Percentiles rank a stretch among this genome's conserved stretches.
Evolutionary conservation across 1,140 invertebrate species (phyloP).

Genomic region (Oryzaephilus surinamensis): DNA sequence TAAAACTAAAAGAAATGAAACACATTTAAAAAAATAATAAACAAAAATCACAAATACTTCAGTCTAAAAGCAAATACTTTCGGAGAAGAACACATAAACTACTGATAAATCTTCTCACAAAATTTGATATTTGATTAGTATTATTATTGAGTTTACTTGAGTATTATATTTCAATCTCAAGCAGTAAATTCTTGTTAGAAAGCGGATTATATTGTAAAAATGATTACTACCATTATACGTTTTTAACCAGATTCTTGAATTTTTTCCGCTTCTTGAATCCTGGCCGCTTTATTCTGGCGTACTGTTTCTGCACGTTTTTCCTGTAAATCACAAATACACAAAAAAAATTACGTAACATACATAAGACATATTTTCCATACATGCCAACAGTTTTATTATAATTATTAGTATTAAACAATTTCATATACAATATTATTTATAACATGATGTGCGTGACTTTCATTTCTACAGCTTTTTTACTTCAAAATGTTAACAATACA

Average conservation of each 20-base stretch:
- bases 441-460: no score
- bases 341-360: neutral
- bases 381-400: no score
- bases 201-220: conserved; percentile 9
- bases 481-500: conserved; percentile 3
- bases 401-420: no score
- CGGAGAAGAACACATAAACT: conserved; percentile 17
- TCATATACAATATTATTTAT: no score
- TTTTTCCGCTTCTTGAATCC: conserved; percentile 37
- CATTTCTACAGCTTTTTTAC: no score
- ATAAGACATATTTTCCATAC: neutral
- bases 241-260: conserved; percentile 51
- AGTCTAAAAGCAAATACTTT: conserved; percentile 27
- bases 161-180: neutral
- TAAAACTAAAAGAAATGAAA: conserved; percentile 12
- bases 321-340: conserved; percentile 44
- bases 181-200: conserved; percentile 5
- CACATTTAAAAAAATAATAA: conserved; percentile 9
- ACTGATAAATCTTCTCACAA: conserved; percentile 16
- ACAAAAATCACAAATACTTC: conserved; percentile 20
- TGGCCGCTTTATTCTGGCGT: conserved; percentile 70
- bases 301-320: conserved; percentile 75
- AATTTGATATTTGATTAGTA: conserved; percentile 14
- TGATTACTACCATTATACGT: conserved; percentile 11
- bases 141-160: neutral